Base-by-base conservation (phyloP, 1,140 invertebrate genomes). In the Akabosia matsudoensis region DNA sequence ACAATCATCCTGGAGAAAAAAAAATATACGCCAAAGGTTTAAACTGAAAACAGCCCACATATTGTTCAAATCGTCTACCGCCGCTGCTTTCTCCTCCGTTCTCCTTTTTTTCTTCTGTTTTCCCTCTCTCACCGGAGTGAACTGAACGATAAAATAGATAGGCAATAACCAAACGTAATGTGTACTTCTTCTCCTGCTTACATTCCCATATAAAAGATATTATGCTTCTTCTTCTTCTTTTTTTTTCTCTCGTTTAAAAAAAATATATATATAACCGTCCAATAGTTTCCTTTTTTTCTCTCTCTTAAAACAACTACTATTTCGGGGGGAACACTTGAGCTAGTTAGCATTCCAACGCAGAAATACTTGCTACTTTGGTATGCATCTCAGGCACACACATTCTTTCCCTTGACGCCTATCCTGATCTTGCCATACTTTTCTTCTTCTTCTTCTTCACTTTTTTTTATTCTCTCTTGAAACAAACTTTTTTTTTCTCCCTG, bases 371-470 rank as follows among this genome's bases (percentile, higher is more conserved):
- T 67, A 67, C 61, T 67, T 67, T 28, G 1, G 61, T n/a, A 67
- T 67, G 61, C 61, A 67, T 30, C 61, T 67, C 61, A 67, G 61
- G 61, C 61, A n/a, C 61, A 67, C 24, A 67, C 61, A 67, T 67
- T 30, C 61, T 67, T 67, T 67, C 61, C 61, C 61, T 67, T 67
- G 61, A 67, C 61, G 61, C 61, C 61, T 67, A 67, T 67, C 61
- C 61, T 67, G 61, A 30, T 67, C 61, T 67, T 30, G 31, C 54
- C 54, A 22, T 56, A 56, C 54, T 56, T 56, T 56, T 56, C 54
- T 45, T 45, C 18, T 18, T 45, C 37, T 45, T 18, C 18, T 45
- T 18, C 37, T 18, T 45, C 18, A 10, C 37, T 45, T 18, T 45
- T 18, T 18, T 10, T 45, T 18, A 10, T 18, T 45, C 37, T 45